Evolutionary conservation across 2,113 vertebrate genomes (phyloP).

Genomic region (Pongo abelii): DNA sequence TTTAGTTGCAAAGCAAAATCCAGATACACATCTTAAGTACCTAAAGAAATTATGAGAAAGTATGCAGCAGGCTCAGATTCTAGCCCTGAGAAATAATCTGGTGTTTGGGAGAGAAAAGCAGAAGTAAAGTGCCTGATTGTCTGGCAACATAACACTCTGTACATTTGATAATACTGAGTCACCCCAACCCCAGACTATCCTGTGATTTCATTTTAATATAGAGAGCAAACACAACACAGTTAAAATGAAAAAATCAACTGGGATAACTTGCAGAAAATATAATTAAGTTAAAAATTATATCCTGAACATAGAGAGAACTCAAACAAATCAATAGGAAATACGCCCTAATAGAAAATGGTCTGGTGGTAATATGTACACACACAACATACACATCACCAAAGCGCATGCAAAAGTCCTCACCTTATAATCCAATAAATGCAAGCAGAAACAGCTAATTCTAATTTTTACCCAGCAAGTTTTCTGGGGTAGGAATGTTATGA

Average conservation of each 20-base stretch:
- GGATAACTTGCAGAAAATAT: not conserved
- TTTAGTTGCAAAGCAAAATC: not conserved
- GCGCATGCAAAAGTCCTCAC: not conserved
- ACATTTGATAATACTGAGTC: not conserved
- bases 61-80: not conserved
- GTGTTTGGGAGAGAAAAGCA: not conserved
- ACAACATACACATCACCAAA: not conserved
- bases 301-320: not conserved
- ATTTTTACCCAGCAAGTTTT: not conserved
- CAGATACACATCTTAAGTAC: not conserved
- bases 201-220: not conserved
- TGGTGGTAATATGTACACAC: not conserved
- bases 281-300: not conserved
- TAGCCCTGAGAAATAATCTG: not conserved
- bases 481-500: not conserved
- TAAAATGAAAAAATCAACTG: constrained; percentile 8
- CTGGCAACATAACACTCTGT: not conserved
- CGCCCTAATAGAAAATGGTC: not conserved
- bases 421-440: not conserved
- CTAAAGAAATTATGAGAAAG: not conserved
- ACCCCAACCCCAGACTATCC: not conserved
- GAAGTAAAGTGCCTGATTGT: not conserved
- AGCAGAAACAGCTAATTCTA: not conserved
- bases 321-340: not conserved
- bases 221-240: not conserved